phyloP scores from a whole-genome alignment of 2,797 vertebrate genomes.

The Echiichthys vipera region DNA sequence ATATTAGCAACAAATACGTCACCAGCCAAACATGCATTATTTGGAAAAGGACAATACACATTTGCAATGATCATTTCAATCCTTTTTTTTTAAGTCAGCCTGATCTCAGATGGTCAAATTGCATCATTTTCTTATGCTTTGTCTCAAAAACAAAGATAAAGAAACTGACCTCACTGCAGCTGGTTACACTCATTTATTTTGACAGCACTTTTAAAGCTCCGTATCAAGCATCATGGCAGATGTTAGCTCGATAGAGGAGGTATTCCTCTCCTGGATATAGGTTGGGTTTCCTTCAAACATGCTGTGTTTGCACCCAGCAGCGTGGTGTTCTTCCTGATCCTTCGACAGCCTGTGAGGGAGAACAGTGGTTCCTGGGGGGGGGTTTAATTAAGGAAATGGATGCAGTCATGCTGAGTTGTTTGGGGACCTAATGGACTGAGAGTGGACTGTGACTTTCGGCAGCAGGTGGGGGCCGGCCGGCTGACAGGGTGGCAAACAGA shows the following conservation, averaged over 20 bases:
- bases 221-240: neutral
- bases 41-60: neutral
- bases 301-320: constrained; percentile 14
- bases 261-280: neutral
- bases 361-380: constrained; percentile 6
- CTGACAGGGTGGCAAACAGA: constrained; percentile 27
- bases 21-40: neutral
- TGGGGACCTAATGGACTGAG: constrained; percentile 43
- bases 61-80: neutral
- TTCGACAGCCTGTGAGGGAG: constrained; percentile 7
- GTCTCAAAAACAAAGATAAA: no score
- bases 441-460: constrained; percentile 40
- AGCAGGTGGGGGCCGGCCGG: constrained; percentile 50
- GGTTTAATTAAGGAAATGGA: constrained; percentile 69
- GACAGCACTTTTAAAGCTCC: neutral
- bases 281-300: constrained; percentile 28
- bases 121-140: neutral
- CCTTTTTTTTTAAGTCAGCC: neutral
- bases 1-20: neutral
- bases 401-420: constrained; percentile 37
- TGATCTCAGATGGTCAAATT: neutral
- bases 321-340: constrained; percentile 39
- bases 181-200: neutral
- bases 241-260: neutral
- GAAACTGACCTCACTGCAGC: neutral